Conservation (phyloP, 2,888 invertebrate genomes). For the Phortica okadai region DNA sequence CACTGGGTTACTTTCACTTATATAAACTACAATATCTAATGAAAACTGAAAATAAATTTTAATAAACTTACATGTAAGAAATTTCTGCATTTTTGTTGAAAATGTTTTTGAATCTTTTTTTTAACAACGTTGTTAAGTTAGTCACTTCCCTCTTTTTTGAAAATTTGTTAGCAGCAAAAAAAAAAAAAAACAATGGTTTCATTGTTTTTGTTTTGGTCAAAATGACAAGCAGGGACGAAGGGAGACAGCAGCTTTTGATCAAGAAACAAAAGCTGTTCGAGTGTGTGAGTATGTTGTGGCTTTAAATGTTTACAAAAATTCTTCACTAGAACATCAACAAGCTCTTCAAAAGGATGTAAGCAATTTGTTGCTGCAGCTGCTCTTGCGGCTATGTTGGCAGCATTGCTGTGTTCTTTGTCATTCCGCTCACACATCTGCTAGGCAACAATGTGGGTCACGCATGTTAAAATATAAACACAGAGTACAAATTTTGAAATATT, state of each 20-base stretch:
- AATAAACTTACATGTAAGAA: constrained; percentile 13
- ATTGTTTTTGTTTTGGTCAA: too few species aligned
- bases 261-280: constrained; percentile 5
- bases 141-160: neutral
- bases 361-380: constrained; percentile 25
- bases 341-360: constrained; percentile 26
- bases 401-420: neutral
- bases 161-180: neutral
- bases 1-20: too few species aligned
- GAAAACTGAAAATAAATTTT: neutral
- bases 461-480: constrained; percentile 21
- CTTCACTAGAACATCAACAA: constrained; percentile 12
- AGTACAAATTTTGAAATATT: constrained; percentile 10
- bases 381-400: neutral
- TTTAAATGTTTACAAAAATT: constrained; percentile 25
- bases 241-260: neutral
- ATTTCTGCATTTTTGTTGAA: neutral
- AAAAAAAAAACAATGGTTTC: neutral
- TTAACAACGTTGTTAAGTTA: too few species aligned
- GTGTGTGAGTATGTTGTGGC: neutral
- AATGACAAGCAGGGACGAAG: neutral
- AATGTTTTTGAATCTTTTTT: too few species aligned
- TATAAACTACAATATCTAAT: too few species aligned
- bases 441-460: constrained; percentile 16
- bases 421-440: neutral